Percentiles rank a stretch among this genome's conserved stretches.
Conservation (phyloP, 2,888 invertebrate species). For the Rotaria socialis region DNA sequence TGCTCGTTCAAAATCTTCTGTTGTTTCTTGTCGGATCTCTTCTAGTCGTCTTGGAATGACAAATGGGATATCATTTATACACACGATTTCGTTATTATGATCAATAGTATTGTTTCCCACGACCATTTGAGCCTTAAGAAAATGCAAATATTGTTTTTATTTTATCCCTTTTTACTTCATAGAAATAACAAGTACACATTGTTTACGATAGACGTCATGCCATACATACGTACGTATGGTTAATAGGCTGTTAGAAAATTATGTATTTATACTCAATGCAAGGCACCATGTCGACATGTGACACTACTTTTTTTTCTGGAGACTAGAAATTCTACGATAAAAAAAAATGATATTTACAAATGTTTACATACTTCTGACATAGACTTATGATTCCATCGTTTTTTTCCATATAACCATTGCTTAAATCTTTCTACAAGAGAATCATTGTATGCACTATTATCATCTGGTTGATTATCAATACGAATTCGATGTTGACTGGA, state of each 20-base stretch:
- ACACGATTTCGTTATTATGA: background rate
- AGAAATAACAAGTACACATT: background rate
- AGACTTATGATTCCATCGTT: background rate
- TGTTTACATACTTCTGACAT: background rate
- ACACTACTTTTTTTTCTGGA: background rate
- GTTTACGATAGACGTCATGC: background rate
- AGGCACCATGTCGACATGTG: background rate
- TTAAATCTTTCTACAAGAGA: background rate
- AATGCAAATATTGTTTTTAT: background rate
- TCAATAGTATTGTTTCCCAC: background rate
- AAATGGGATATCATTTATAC: conserved; percentile 25
- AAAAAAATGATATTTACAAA: background rate
- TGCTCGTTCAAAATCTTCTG: background rate
- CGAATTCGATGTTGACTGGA: background rate
- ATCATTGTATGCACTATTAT: background rate
- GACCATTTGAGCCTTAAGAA: background rate
- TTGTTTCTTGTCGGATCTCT: background rate
- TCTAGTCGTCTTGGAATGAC: conserved; percentile 19
- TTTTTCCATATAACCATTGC: background rate
- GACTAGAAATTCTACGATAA: background rate
- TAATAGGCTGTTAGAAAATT: background rate
- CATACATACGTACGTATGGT: background rate
- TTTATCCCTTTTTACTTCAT: background rate
- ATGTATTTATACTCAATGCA: background rate
- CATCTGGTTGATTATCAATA: background rate